Percentiles rank a stretch among this genome's conserved stretches.
These are phyloP conservation scores for Phalanger gymnotis DNA, from an alignment of 2,797 vertebrate genomes.

Conservation along the genomic window DNA sequence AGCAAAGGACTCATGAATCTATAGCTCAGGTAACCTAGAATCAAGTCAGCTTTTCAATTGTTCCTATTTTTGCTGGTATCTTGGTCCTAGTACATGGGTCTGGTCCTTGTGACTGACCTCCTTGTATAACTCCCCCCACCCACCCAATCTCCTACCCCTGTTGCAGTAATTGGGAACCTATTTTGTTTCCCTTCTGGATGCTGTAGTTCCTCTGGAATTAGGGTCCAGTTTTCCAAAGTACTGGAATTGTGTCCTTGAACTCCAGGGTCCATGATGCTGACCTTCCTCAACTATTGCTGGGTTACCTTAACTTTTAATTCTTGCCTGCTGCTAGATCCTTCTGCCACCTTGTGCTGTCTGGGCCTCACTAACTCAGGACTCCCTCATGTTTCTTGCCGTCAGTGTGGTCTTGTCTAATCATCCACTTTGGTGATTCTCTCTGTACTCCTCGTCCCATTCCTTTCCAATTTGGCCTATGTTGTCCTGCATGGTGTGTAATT, in stretches of 20 bases:
- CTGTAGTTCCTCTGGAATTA: neutral
- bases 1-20: too few species aligned
- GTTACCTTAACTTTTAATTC: neutral
- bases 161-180: too few species aligned
- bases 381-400: neutral
- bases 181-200: neutral
- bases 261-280: neutral
- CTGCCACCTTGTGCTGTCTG: neutral
- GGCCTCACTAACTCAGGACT: neutral
- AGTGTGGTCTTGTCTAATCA: neutral
- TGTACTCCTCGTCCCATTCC: neutral
- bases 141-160: too few species aligned
- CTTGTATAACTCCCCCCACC: too few species aligned
- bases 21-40: too few species aligned
- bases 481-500: neutral
- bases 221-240: neutral
- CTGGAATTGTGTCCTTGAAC: neutral
- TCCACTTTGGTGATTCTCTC: neutral
- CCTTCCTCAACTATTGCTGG: neutral
- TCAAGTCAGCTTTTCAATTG: too few species aligned
- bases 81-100: too few species aligned
- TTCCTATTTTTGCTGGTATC: too few species aligned
- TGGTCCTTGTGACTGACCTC: too few species aligned
- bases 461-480: neutral
- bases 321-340: neutral